phyloP scores from a whole-genome alignment of 2,888 invertebrate genomes.

The Cryptocheilus praepositus region DNA sequence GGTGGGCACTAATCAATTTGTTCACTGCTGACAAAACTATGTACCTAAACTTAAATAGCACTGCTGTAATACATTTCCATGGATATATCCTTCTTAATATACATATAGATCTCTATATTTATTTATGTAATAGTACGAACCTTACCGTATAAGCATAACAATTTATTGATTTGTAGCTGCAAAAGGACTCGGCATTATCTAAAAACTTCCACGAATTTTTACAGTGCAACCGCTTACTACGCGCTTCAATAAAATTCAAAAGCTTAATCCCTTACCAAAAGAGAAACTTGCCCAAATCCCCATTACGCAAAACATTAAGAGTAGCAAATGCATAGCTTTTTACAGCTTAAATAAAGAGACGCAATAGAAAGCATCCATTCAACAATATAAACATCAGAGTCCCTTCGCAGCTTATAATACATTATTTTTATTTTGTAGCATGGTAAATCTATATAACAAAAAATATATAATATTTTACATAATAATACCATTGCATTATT shows the following conservation, averaged over 20 bases:
- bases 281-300: conserved; percentile 19
- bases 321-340: conserved; percentile 38
- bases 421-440: conserved; percentile 35
- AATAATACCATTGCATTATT: conserved; percentile 60
- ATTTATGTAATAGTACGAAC: conserved; percentile 62
- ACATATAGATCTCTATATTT: conserved; percentile 40
- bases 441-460: conserved; percentile 69
- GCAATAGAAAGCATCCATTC: conserved; percentile 41
- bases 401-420: conserved; percentile 48
- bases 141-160: conserved; percentile 61
- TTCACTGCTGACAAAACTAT: conserved; percentile 17
- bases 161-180: conserved; percentile 52
- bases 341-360: conserved; percentile 48
- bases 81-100: conserved; percentile 35
- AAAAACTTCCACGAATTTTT: conserved; percentile 27
- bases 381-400: conserved; percentile 42
- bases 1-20: conserved; percentile 6
- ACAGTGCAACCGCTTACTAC: conserved; percentile 19
- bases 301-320: neutral
- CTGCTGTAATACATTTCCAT: conserved; percentile 35
- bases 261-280: neutral
- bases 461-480: conserved; percentile 71
- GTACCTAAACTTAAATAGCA: conserved; percentile 26
- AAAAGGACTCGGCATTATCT: conserved; percentile 48
- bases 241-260: neutral